Base-by-base conservation (phyloP, 2,113 vertebrate species). In the Mungos mungo region DNA sequence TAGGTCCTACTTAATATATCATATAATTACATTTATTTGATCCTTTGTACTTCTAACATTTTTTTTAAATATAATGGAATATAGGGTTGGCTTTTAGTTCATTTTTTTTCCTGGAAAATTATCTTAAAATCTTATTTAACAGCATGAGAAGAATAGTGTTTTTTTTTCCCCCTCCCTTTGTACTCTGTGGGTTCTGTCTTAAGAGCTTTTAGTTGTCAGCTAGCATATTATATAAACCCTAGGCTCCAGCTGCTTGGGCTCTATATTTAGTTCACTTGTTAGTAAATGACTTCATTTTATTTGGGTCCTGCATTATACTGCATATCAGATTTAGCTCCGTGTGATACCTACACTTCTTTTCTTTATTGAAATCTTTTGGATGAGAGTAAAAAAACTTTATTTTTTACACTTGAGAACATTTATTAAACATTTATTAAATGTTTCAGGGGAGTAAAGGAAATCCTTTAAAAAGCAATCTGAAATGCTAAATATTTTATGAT, bases 241-340 rank as follows among this genome's bases (percentile, higher is more conserved):
- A 33, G 45, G 74, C 74, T 88, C 57, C 92, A 94, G 84, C 81
- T 92, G 80, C 84, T 84, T 93, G 66, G 65, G 41, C 27, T 45
- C 96, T 96, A 76, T 96, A 57, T 97, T 98, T 98, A 97, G 95
- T 90, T 95, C 65, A 76, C 84, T 96, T 92, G 83, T 96, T 98
- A 96, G 91, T 96, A 88, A 95, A 90, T 96, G 92, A 88, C 83
- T 95, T 96, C 89, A 83, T 83, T 96, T 84, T 96, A 77, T 96
- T 96, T 98, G 92, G 69, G 71, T 92, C 71, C 57, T 95, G 21
- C 50, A 80, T 97, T 97, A 74, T 96, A 96, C 11, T 69, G 50
- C 31, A 31, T 90, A 45, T 77, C 69, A 86, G 87, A 94, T 93
- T 96, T 86, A 96, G 90, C 41, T 79, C 52, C 0, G 5, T 91